Percentiles rank a stretch among this genome's conserved stretches.
phyloP scores from a whole-genome alignment of 2,113 vertebrate genomes.

The Symphodus melops region DNA sequence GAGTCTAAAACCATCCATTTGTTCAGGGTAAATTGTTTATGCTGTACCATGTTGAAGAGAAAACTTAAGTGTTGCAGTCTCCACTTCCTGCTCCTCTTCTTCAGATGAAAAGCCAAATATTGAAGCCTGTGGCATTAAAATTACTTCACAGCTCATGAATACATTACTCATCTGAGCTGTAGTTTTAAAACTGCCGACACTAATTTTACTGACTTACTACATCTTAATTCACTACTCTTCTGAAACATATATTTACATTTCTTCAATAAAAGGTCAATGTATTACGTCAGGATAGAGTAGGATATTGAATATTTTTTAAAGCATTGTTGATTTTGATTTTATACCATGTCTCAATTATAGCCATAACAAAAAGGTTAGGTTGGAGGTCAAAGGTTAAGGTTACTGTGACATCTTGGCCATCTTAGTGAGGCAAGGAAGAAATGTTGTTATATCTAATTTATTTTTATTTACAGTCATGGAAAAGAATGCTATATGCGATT shows the following conservation, averaged over 20 bases:
- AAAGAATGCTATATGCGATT: no score
- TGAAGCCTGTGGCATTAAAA: not conserved
- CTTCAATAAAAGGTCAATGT: not conserved
- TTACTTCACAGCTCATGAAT: constrained; percentile 16
- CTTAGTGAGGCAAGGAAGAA: not conserved
- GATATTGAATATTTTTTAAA: not conserved
- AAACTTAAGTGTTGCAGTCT: not conserved
- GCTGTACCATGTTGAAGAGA: not conserved
- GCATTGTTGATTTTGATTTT: not conserved
- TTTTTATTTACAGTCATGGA: no score
- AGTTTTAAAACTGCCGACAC: constrained; percentile 24
- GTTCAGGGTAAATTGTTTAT: not conserved
- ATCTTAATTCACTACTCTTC: not conserved
- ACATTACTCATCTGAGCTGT: constrained; percentile 22
- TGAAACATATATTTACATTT: constrained; percentile 11
- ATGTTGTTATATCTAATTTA: not conserved
- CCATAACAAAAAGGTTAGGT: no score
- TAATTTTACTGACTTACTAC: not conserved
- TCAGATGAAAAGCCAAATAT: not conserved
- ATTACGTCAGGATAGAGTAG: not conserved
- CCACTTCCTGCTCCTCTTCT: not conserved
- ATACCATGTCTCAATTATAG: no score
- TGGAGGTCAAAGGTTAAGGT: no score
- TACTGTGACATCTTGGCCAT: no score
- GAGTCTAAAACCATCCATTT: not conserved